Evolutionary conservation across 1,140 invertebrate species (phyloP).

Genomic region (Ectropis grisescens): DNA sequence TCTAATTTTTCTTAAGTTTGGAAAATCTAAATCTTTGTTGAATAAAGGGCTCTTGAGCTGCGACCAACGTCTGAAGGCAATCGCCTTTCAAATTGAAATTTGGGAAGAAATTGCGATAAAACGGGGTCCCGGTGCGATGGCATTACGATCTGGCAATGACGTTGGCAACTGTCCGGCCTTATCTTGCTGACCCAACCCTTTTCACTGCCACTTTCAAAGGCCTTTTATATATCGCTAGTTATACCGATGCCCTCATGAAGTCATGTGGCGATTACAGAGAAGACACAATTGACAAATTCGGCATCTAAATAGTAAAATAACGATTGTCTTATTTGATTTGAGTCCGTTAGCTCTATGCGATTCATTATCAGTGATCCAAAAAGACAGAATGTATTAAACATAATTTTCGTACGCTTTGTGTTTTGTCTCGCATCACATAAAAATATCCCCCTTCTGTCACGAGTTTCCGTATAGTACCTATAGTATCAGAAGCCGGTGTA

Average conservation of each 20-base stretch:
- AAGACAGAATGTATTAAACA: too few species aligned
- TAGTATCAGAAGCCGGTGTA: too few species aligned
- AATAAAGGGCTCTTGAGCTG: background rate
- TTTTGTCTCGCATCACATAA: too few species aligned
- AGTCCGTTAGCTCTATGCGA: too few species aligned
- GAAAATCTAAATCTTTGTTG: background rate
- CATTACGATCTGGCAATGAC: slow-evolving; percentile 53
- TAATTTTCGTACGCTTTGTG: too few species aligned
- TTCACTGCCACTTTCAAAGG: slow-evolving; percentile 27
- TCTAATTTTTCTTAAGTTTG: too few species aligned
- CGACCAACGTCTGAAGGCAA: background rate
- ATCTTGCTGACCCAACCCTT: slow-evolving; percentile 51
- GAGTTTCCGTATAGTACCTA: too few species aligned
- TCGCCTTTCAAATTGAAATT: slow-evolving; percentile 44
- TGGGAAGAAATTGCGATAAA: slow-evolving; percentile 42
- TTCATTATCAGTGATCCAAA: too few species aligned
- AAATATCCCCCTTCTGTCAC: too few species aligned
- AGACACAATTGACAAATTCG: too few species aligned
- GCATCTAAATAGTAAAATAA: too few species aligned
- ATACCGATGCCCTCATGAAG: slow-evolving; percentile 12
- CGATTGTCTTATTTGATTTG: too few species aligned
- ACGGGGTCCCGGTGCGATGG: slow-evolving; percentile 33
- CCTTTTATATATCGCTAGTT: slow-evolving; percentile 9
- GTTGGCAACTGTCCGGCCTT: slow-evolving; percentile 40
- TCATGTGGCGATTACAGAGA: slow-evolving; percentile 1